Evolutionary conservation across 1,140 invertebrate genomes (phyloP).

Genomic region (Listronotus bonariensis): DNA sequence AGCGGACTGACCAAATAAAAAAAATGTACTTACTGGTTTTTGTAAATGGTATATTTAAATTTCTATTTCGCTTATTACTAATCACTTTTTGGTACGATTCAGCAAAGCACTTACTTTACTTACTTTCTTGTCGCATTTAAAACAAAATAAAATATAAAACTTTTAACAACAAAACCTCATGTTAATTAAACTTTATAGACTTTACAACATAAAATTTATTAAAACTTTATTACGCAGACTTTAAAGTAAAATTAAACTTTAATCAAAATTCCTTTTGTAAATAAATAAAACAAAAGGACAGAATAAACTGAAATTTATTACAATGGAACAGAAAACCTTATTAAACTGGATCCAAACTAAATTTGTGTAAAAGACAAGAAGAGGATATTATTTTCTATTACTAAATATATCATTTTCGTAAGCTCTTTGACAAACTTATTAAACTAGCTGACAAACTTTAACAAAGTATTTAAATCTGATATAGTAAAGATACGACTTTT

Average conservation of each 20-base stretch:
- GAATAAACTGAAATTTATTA: conserved; percentile 30
- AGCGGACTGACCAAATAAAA: too few species aligned
- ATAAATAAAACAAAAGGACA: conserved; percentile 17
- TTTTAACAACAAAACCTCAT: conserved; percentile 11
- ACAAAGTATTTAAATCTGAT: conserved; percentile 27
- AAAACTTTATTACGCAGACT: conserved; percentile 16
- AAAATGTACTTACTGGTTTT: too few species aligned
- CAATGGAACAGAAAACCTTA: conserved; percentile 17
- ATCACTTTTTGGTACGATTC: too few species aligned
- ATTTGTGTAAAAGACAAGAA: conserved; percentile 23
- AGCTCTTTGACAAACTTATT: conserved; percentile 30
- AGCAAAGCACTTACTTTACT: too few species aligned
- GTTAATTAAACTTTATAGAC: conserved; percentile 19
- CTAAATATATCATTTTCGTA: conserved; percentile 31
- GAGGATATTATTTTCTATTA: conserved; percentile 31
- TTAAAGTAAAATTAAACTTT: conserved; percentile 21
- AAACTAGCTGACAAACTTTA: conserved; percentile 26
- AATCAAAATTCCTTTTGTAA: conserved; percentile 19
- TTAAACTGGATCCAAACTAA: conserved; percentile 31
- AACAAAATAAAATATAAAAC: conserved; percentile 5
- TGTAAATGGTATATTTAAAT: too few species aligned
- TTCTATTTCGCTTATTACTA: too few species aligned
- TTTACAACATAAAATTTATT: conserved; percentile 13
- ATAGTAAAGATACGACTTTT: neutral
- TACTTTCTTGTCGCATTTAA: too few species aligned